Evolutionary conservation across 2,888 invertebrate species (phyloP), one percentile per base, ranked within the genome.

Genomic region (Patella depressa): DNA sequence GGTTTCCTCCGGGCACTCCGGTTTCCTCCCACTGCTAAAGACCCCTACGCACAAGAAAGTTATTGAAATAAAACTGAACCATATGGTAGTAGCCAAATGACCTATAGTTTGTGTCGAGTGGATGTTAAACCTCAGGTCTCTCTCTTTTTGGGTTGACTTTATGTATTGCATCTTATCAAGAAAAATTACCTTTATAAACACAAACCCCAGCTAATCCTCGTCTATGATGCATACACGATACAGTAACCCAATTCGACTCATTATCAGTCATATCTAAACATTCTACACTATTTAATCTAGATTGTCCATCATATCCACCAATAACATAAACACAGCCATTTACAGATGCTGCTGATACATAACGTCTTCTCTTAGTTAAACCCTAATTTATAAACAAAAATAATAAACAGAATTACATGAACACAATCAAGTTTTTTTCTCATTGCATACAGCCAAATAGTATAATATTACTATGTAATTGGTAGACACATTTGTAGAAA

Each of bases 281-380:
- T 77, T 90, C 90, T 2, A 90, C 90, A 29, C 88, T 84, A 80
- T 86, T 88, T 3, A 91, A 86, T 17, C 91, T 84, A 14, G 88
- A 83, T 77, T 89, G 88, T 72, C 90, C 90, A 81, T 91, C 91
- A 77, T 89, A 90, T 53, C 91, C 91, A 55, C 91, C 91, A 79
- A 91, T 87, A 34, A 90, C 90, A 83, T 89, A 91, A 24, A 91
- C 83, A 71, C 85, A 87, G 55, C 87, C 87, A 75, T 88, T 88
- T 7, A 91, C 80, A 9, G 91, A 85, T 1, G 89, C 89, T 17
- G 91, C 86, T 5, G 91, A 89, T 34, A 91, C 91, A 83, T 91
- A 91, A 14, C 91, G 83, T 19, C 90, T 75, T 76, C 88, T 84
- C 76, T 88, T 84, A 15, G 87, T 82, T 53, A 91, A 80, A 75